Base-by-base conservation (phyloP, 2,888 invertebrate species). In the Brachyptera risi region DNA sequence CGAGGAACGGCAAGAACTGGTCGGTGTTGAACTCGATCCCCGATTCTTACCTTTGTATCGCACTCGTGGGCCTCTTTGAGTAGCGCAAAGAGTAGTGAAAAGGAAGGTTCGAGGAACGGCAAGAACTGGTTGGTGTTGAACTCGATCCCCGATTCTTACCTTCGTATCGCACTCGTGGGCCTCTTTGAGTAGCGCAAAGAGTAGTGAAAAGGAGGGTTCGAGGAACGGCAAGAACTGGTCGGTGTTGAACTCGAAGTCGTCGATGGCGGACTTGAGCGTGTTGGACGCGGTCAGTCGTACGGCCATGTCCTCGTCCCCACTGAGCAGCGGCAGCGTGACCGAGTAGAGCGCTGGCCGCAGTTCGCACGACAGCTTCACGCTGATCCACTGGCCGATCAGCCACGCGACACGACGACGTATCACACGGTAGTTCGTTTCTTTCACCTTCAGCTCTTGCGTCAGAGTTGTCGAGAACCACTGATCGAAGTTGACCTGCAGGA, bases 81-180 rank as follows among this genome's bases (percentile, higher is more conserved):
- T 66, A 97, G 80, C 62, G 83, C 81, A 75, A 94, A 95, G 11
- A 96, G 79, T 58, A 90, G 81, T 61, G 86, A 83, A 71, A 95
- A 92, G 2, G 86, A 82, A 24, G 87, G 81, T 62, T 90, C 87
- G 64, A 94, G 81, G 74, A 85, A 95, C 19, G 92, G 91, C 65
- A 87, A 80, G 74, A 96, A 96, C 72, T 90, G 87, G 65, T 92
- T 90, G 0, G 87, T 83, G 69, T 88, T 86, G 76, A 96, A 97
- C 71, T 93, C 92, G 78, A 96, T n/a, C n/a, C 44, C 9, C 21
- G 3, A 44, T 44, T 31, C 15, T 44, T 21, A 87, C 87, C 79
- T 96, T 96, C 1, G 94, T 93, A 74, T 96, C 96, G 77, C 93
- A 94, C 76, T 95, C 94, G 66, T 85, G 83, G 0, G 90, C 90